Evolutionary conservation across 2,113 vertebrate genomes (phyloP).

Genomic region (Tragelaphus scriptus): DNA sequence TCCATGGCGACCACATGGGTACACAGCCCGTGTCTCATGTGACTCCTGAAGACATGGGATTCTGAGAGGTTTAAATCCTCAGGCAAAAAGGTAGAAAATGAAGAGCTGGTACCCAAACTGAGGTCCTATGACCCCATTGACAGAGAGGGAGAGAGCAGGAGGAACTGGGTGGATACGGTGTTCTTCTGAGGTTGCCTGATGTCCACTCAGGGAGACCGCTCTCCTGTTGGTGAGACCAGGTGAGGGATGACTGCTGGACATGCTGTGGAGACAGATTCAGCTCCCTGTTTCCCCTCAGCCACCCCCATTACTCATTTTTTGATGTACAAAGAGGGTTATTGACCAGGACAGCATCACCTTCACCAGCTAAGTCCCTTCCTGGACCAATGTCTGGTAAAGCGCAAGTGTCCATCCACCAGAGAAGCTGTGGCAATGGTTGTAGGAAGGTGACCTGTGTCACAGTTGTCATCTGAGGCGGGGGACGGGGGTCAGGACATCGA

Average conservation of each 20-base stretch:
- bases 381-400: constrained; percentile 40
- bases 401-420: not conserved
- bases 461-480: constrained; percentile 35
- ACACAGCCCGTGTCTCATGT: not conserved
- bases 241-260: no score
- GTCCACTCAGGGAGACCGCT: not conserved
- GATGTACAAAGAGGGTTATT: constrained; percentile 46
- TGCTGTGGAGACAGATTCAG: not conserved
- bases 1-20: not conserved
- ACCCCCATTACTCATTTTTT: not conserved
- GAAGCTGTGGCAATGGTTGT: constrained; percentile 54
- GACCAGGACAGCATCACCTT: not conserved
- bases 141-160: not conserved
- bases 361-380: not conserved
- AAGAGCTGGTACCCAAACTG: not conserved
- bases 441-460: constrained; percentile 16
- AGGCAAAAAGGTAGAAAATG: not conserved
- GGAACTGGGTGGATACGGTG: not conserved
- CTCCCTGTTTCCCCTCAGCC: not conserved
- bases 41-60: not conserved
- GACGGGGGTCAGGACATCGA: no score
- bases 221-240: not conserved
- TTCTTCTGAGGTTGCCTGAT: not conserved
- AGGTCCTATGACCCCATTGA: not conserved
- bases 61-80: not conserved